These are phyloP conservation scores for Thalassaphorura encarpata DNA, from an alignment of 1,140 invertebrate species.

Conservation along the genomic window DNA sequence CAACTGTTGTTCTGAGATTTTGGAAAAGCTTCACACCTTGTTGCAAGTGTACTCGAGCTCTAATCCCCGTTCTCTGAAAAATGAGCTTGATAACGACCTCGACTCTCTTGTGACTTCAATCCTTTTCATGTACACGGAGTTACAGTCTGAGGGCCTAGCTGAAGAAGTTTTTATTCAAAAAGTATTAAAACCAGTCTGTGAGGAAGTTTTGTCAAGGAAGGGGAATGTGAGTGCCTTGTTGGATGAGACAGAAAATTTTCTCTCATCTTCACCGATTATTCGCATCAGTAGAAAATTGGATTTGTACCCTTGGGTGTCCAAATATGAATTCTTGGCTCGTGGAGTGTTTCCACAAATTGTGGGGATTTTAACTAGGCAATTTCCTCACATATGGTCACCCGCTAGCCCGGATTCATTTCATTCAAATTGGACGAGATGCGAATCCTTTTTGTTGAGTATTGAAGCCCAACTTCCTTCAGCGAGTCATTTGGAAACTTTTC, in stretches of 20 bases:
- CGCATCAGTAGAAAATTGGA: slow-evolving; percentile 9
- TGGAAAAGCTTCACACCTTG: slow-evolving; percentile 11
- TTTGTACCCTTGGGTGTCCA: slow-evolving; percentile 23
- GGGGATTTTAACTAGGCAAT: slow-evolving; percentile 23
- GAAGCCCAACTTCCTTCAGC: slow-evolving; percentile 50
- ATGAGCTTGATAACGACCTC: too few relatives aligned
- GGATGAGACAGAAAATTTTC: slow-evolving; percentile 25
- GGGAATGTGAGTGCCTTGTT: slow-evolving; percentile 27
- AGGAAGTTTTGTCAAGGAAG: slow-evolving; percentile 19
- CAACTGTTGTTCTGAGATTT: background rate
- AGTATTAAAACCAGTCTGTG: slow-evolving; percentile 26
- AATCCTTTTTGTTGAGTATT: slow-evolving; percentile 62
- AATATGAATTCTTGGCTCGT: slow-evolving; percentile 24
- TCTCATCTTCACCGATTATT: slow-evolving; percentile 14
- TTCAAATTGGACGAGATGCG: slow-evolving; percentile 28
- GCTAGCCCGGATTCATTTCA: slow-evolving; percentile 29
- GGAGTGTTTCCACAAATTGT: slow-evolving; percentile 24
- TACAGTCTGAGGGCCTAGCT: slow-evolving; percentile 16
- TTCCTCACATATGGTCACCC: slow-evolving; percentile 32
- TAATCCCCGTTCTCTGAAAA: background rate
- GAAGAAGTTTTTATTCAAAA: slow-evolving; percentile 23
- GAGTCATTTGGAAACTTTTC: slow-evolving; percentile 23
- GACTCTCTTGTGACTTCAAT: slow-evolving; percentile 11
- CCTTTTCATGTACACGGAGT: slow-evolving; percentile 20
- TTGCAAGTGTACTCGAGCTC: slow-evolving; percentile 5